Evolutionary conservation across 2,113 vertebrate species (phyloP).

Genomic region (Xiphophorus couchianus): DNA sequence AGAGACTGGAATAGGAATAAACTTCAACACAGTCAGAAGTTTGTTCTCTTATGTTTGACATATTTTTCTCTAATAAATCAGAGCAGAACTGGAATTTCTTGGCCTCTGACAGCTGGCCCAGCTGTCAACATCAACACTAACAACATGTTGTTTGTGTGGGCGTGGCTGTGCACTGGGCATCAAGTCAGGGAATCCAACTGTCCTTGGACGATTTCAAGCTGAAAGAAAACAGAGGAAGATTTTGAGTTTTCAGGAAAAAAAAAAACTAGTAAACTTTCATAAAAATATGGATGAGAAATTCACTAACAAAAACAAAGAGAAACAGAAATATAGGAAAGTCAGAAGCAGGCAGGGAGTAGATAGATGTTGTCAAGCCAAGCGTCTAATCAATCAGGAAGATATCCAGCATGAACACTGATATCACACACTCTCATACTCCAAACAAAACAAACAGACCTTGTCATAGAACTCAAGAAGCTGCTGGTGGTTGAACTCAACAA

Average conservation of each 20-base stretch:
- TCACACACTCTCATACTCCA: background rate
- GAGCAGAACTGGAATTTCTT: conserved; percentile 12
- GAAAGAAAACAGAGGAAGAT: conserved; percentile 69
- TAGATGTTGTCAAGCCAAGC: conserved; percentile 19
- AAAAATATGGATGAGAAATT: background rate
- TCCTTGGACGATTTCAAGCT: conserved; percentile 94
- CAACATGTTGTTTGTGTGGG: conserved; percentile 9
- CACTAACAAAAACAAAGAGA: conserved; percentile 1
- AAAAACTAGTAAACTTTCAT: background rate
- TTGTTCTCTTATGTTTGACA: conserved; percentile 5
- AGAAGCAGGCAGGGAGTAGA: background rate
- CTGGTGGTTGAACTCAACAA: conserved; percentile 91
- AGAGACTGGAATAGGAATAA: conserved; percentile 3
- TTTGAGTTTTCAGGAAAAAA: conserved; percentile 12
- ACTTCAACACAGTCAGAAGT: conserved; percentile 11
- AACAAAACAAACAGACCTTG: conserved; percentile 80
- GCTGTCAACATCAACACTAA: conserved; percentile 48
- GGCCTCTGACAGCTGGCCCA: conserved; percentile 39
- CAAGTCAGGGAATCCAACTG: conserved; percentile 97
- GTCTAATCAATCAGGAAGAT: conserved; percentile 19
- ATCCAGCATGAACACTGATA: conserved; percentile 1
- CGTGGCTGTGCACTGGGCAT: conserved; percentile 68
- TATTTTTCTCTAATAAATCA: conserved; percentile 36
- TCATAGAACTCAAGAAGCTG: conserved; percentile 96
- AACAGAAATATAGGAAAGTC: conserved; percentile 11